A percentile compares a stretch with the other conserved stretches of the same genome.
These are phyloP conservation scores for Gymnoscopelus microlampas DNA, from an alignment of 2,797 vertebrate species.

Conservation along the genomic window DNA sequence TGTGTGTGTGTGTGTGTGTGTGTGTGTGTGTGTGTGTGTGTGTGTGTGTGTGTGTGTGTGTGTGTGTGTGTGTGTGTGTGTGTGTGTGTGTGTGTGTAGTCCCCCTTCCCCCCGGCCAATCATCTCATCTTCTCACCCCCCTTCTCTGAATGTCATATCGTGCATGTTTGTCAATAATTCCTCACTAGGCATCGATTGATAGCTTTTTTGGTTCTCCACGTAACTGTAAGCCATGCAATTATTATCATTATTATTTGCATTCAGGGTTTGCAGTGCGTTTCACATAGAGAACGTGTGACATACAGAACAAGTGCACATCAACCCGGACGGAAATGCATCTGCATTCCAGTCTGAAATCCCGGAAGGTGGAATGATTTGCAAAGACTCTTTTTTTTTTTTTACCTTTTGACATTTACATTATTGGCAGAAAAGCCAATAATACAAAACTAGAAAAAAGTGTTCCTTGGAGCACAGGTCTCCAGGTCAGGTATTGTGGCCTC, in stretches of 20 bases:
- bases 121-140: not conserved
- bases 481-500: no score
- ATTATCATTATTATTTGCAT: no score
- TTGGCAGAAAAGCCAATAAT: no score
- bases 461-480: no score
- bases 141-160: not conserved
- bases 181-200: constrained; percentile 26
- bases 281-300: no score
- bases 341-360: no score
- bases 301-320: no score
- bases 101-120: not conserved
- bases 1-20: not conserved
- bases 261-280: no score
- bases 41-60: not conserved
- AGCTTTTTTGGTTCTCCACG: constrained; percentile 10
- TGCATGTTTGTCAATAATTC: constrained; percentile 4
- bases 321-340: no score
- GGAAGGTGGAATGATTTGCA: constrained; percentile 12
- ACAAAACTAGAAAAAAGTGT: not conserved
- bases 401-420: constrained; percentile 19
- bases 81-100: constrained; percentile 1
- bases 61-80: not conserved
- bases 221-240: constrained; percentile 24
- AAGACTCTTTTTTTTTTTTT: constrained; percentile 2
- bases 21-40: no score